These are phyloP conservation scores for Ennomos erosarius DNA, from an alignment of 2,888 invertebrate genomes.

Conservation along the genomic window DNA sequence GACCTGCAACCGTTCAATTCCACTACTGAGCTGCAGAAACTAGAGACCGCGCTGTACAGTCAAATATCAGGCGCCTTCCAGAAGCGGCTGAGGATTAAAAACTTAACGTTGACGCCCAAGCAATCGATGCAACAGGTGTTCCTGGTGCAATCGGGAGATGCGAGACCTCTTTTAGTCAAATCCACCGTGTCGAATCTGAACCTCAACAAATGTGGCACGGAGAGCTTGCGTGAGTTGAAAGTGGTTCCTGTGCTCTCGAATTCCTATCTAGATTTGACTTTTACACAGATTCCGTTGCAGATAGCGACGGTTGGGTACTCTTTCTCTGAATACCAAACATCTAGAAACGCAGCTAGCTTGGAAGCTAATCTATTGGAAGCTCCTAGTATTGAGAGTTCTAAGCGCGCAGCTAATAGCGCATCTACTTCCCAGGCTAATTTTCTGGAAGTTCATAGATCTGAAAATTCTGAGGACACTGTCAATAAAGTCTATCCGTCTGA, in stretches of 20 bases:
- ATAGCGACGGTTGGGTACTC: constrained; percentile 69
- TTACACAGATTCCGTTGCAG: constrained; percentile 61
- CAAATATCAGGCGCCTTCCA: constrained; percentile 61
- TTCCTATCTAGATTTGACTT: constrained; percentile 54
- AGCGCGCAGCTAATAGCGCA: constrained; percentile 17
- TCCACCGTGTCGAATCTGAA: constrained; percentile 51
- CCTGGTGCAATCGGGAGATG: constrained; percentile 66
- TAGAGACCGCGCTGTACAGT: constrained; percentile 58
- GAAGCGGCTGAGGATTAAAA: constrained; percentile 63
- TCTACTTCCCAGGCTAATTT: constrained; percentile 33
- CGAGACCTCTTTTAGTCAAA: constrained; percentile 58
- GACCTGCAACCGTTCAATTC: constrained; percentile 45
- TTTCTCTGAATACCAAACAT: constrained; percentile 49
- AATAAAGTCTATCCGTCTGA: constrained; percentile 30
- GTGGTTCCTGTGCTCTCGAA: constrained; percentile 52
- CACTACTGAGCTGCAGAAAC: constrained; percentile 50
- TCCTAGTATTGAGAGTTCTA: constrained; percentile 8
- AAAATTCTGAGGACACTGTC: constrained; percentile 1
- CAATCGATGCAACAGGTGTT: constrained; percentile 61
- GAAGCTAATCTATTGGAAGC: constrained; percentile 33
- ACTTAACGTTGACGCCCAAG: constrained; percentile 66
- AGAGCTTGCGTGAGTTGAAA: constrained; percentile 48
- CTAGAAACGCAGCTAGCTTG: constrained; percentile 30
- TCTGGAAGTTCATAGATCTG: constrained; percentile 24
- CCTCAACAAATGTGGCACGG: constrained; percentile 40